Evolutionary conservation across 2,113 vertebrate genomes (phyloP).

Genomic region (Anas platyrhynchos): DNA sequence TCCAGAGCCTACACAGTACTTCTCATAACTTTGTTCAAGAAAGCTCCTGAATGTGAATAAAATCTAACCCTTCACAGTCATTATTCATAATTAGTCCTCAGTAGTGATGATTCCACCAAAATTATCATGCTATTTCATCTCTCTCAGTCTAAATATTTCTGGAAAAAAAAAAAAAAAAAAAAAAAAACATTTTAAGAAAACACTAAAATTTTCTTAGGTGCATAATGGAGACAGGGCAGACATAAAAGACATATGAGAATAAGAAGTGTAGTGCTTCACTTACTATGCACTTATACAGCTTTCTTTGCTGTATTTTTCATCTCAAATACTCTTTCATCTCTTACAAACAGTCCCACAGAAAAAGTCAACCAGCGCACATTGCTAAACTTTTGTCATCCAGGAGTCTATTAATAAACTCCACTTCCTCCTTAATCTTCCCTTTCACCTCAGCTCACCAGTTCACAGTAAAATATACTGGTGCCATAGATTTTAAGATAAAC

Average conservation of each 20-base stretch:
- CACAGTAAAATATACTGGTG: accelerated
- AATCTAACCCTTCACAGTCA: background rate
- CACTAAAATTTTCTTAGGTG: background rate
- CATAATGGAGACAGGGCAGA: background rate
- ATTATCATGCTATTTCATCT: background rate
- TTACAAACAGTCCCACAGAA: background rate
- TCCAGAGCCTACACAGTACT: background rate
- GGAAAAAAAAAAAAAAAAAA: too few relatives aligned
- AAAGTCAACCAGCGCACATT: background rate
- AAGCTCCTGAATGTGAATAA: background rate
- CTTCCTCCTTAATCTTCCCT: constrained; percentile 37
- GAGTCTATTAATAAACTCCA: constrained; percentile 20
- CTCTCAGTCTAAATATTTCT: background rate
- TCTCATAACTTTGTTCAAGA: background rate
- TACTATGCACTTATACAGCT: background rate
- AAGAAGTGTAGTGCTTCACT: background rate
- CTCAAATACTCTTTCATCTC: constrained; percentile 38
- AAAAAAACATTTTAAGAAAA: background rate
- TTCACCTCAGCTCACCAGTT: constrained; percentile 23
- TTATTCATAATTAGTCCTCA: background rate
- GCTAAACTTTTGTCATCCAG: background rate
- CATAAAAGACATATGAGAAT: background rate
- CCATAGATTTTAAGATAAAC: constrained; percentile 10
- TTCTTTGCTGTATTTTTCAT: background rate
- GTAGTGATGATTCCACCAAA: background rate